These are phyloP conservation scores for Dione vanillae DNA, from an alignment of 2,888 invertebrate species.

Conservation along the genomic window DNA sequence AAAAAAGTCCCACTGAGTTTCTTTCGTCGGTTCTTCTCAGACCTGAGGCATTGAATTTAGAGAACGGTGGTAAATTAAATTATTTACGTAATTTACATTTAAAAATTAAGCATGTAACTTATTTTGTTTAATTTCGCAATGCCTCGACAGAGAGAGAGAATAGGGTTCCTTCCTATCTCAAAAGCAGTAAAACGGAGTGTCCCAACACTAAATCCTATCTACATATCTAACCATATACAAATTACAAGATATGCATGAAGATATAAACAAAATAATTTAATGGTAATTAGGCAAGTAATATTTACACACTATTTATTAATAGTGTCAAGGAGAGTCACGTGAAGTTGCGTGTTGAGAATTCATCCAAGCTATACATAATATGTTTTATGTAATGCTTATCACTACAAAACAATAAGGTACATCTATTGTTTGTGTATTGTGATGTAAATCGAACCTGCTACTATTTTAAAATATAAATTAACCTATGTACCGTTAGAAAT, in stretches of 20 bases:
- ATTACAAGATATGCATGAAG: neutral
- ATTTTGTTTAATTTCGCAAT: too few species aligned
- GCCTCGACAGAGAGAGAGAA: too few species aligned
- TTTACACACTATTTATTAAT: conserved; percentile 22
- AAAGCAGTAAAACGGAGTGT: neutral
- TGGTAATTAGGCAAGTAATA: neutral
- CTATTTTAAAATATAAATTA: too few species aligned
- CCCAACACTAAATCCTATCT: neutral
- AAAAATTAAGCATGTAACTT: too few species aligned
- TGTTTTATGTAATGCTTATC: conserved; percentile 16
- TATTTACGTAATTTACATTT: too few species aligned
- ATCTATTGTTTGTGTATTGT: neutral
- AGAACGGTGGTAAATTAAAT: too few species aligned
- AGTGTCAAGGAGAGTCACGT: conserved; percentile 32
- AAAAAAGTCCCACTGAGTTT: too few species aligned
- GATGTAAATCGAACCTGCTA: too few species aligned
- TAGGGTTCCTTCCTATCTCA: too few species aligned
- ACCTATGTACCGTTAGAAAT: too few species aligned
- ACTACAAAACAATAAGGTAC: conserved; percentile 7
- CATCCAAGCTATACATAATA: conserved; percentile 8
- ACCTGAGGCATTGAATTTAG: too few species aligned
- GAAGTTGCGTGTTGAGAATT: conserved; percentile 29
- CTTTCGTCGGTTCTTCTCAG: too few species aligned
- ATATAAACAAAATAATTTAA: conserved; percentile 1
- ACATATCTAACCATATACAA: neutral